phyloP scores from a whole-genome alignment of 2,797 vertebrate genomes.

The Chromobotia macracanthus region DNA sequence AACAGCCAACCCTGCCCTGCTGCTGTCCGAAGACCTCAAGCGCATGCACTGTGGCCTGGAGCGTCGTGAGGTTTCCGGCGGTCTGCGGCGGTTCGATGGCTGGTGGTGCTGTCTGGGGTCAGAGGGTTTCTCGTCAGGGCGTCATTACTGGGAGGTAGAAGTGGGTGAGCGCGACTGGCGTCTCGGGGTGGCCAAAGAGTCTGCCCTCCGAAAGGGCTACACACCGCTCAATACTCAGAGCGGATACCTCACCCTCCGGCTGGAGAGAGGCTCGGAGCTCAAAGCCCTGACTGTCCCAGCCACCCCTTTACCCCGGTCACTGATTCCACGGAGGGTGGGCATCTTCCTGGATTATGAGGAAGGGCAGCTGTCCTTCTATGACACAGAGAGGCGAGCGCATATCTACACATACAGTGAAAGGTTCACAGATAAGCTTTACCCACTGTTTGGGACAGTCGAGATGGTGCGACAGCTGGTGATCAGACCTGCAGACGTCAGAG shows the following conservation, averaged over 20 bases:
- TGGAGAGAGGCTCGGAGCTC: conserved; percentile 77
- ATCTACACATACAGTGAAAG: conserved; percentile 78
- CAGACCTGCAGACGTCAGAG: conserved; percentile 63
- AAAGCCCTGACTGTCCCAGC: conserved; percentile 75
- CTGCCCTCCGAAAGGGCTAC: conserved; percentile 73
- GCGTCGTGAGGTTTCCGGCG: conserved; percentile 56
- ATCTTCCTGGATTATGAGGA: conserved; percentile 79
- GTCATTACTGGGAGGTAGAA: conserved; percentile 83
- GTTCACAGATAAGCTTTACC: conserved; percentile 76
- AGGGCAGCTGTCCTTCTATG: conserved; percentile 82
- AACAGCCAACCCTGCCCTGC: conserved; percentile 72
- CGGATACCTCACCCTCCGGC: conserved; percentile 77
- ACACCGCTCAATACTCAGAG: conserved; percentile 72
- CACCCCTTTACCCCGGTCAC: conserved; percentile 60
- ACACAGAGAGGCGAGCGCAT: conserved; percentile 76
- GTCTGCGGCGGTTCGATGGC: conserved; percentile 70
- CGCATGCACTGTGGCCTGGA: conserved; percentile 74
- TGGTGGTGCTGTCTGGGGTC: conserved; percentile 74
- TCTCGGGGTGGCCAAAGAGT: conserved; percentile 74
- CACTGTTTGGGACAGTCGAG: conserved; percentile 80
- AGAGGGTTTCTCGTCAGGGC: conserved; percentile 69
- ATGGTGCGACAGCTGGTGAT: conserved; percentile 75
- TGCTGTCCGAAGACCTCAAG: conserved; percentile 71
- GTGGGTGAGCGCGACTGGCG: conserved; percentile 80
- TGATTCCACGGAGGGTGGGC: conserved; percentile 71